Conservation (phyloP, 2,797 vertebrate genomes). For the Mus minutoides region DNA sequence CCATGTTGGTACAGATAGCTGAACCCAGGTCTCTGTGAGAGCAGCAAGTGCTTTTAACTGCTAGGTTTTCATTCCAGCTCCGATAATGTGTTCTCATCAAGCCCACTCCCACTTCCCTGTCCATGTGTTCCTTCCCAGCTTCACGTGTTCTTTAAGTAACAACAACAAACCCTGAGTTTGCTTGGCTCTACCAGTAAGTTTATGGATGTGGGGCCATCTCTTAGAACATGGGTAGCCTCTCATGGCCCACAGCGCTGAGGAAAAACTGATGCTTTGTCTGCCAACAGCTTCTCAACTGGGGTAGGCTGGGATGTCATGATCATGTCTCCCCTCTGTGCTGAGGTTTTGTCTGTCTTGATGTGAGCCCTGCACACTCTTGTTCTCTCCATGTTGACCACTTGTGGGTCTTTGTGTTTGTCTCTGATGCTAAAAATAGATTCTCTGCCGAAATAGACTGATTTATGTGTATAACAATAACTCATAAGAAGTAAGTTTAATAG, state of each 20-base stretch:
- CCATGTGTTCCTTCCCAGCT: background rate
- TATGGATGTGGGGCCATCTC: background rate
- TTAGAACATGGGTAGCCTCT: background rate
- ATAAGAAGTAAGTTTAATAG: background rate
- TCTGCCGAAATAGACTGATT: background rate
- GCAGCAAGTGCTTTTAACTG: background rate
- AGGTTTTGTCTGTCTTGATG: background rate
- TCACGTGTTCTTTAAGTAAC: background rate
- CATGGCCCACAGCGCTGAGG: background rate
- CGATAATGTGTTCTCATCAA: background rate
- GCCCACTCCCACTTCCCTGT: background rate
- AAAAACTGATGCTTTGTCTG: background rate
- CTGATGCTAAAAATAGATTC: background rate
- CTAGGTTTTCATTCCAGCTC: background rate
- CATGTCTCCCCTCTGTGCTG: background rate
- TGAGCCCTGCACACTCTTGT: background rate
- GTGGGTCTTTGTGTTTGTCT: background rate
- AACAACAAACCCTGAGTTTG: background rate
- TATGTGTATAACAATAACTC: background rate
- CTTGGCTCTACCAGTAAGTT: background rate
- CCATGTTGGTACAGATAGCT: background rate
- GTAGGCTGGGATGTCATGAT: background rate
- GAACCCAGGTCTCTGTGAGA: background rate
- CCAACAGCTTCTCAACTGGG: background rate
- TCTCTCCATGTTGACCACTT: background rate